Evolutionary conservation across 2,113 vertebrate species (phyloP), one percentile per base, ranked within the genome.

Genomic region (Brachyhypopomus gauderio): DNA sequence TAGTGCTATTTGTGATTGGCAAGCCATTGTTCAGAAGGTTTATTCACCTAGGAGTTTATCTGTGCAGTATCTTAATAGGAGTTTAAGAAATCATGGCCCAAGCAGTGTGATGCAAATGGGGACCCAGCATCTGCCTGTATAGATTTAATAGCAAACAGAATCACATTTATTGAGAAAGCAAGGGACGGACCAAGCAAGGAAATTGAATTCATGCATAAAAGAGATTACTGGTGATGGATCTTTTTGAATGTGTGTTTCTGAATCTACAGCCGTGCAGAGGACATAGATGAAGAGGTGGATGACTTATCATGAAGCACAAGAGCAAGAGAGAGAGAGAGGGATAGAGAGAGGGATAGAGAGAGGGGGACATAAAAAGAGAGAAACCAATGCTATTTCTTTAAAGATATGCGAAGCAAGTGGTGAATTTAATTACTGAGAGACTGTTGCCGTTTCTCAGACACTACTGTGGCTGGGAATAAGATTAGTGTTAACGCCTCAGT

Each of bases 381-480:
- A 70, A 59, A 69, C 17, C 14, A 36, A 78, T 45, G 75, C 85
- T 86, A 87, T 88, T 88, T 52, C 82, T 85, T 86, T 74, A 84
- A 87, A 88, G 88, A 87, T 90, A 89, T 86, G 82, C 81, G 85
- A 93, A 91, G 88, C 88, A 89, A 80, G 78, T 82, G 67, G 84
- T 88, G 90, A 93, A 94, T 95, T 96, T 95, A 95, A 96, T 96
- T 88, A 93, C 91, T 93, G 90, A 91, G 89, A 92, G 91, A 88
- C 90, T 91, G 90, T 91, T 92, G 91, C 92, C 91, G 91, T 93
- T 91, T 90, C 83, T 72, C 87, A 93, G 93, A 93, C 93, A 78
- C 86, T 89, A 88, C 85, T 91, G 92, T 93, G 93, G 93, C 92
- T 90, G 80, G 94, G 95, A 95, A 91, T 88, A 76, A 89, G 88